Conservation (phyloP, 2,797 vertebrate genomes). For the Fratercula arctica region DNA sequence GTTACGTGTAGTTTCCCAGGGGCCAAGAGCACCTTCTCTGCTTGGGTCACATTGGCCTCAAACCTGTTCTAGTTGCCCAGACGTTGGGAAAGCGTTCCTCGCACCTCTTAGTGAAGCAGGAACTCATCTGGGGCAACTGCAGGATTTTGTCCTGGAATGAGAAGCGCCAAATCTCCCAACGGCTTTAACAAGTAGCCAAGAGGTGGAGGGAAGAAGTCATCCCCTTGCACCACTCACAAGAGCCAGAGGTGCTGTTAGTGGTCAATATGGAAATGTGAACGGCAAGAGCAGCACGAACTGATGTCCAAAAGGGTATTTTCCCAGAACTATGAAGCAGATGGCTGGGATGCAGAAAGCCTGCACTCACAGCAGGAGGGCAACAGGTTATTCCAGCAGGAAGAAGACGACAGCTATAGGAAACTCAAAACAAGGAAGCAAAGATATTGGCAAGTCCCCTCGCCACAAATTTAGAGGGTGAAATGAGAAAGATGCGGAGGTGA, state of each 20-base stretch:
- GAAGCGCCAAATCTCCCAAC: not conserved
- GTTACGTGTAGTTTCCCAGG: not conserved
- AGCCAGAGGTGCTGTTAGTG: not conserved
- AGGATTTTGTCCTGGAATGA: not conserved
- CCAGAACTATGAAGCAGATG: not conserved
- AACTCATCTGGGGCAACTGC: not conserved
- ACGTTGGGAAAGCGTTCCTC: accelerated
- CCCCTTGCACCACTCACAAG: not conserved
- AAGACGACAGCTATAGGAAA: not conserved
- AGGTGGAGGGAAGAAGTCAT: not conserved
- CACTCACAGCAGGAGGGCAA: not conserved
- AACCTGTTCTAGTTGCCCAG: not conserved
- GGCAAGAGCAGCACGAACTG: not conserved
- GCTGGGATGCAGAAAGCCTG: not conserved
- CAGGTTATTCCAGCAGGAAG: not conserved
- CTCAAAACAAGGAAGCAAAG: not conserved
- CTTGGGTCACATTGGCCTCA: not conserved
- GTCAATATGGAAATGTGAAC: accelerated
- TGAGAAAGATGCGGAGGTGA: not conserved
- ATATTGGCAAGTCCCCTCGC: not conserved
- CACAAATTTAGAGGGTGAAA: not conserved
- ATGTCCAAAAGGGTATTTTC: not conserved
- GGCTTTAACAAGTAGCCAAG: not conserved
- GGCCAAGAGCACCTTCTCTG: not conserved
- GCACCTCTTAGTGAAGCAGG: not conserved